Base-by-base conservation (phyloP, 2,113 vertebrate species). In the Hystrix cristata region DNA sequence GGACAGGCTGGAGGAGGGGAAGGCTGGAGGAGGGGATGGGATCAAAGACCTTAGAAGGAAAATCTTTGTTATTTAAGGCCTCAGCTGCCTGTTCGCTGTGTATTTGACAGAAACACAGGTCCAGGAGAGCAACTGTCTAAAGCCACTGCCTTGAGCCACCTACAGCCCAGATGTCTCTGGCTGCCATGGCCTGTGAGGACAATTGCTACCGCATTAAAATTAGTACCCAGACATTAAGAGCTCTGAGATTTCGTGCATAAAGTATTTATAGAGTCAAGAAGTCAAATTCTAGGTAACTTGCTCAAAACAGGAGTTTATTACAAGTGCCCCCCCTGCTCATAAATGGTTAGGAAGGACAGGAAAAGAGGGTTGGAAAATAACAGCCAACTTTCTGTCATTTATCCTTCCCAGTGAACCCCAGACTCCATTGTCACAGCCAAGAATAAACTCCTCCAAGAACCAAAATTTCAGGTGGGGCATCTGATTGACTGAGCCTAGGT, bases 231-330 rank as follows among this genome's bases (percentile, higher is more conserved):
- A 27, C 86, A 55, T 27, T 53, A 93, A 83, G 38, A 76, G 7
- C n/a, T 83, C 78, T 74, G 60, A 74, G 27, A 34, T 46, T 14
- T 43, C 7, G 11, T 12, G 62, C 7, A n/a, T 46, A 62, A 2
- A 72, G 55, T 71, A 46, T 80, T 72, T 67, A 80, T 34, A 89
- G 43, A 82, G 27, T n/a, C 29, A 91, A 51, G 18, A 25, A 90
- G 8, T 25, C 72, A 88, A 87, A 92, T 48, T 46, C 78, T 51
- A 43, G 71, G 71, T 79, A 72, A 83, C 6, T 80, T 88, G 64
- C 57, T 69, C 53, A 95, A 76, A 78, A 92, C 85, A 92, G 1
- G 16, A 60, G 53, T 94, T 95, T 83, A 78, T 78, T 64, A 87
- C 53, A 38, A 27, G 38, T 38, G 43, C 60, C 51, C 74, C 25